Base-by-base conservation (phyloP, 2,888 invertebrate species). In the Cynaeus angustus region DNA sequence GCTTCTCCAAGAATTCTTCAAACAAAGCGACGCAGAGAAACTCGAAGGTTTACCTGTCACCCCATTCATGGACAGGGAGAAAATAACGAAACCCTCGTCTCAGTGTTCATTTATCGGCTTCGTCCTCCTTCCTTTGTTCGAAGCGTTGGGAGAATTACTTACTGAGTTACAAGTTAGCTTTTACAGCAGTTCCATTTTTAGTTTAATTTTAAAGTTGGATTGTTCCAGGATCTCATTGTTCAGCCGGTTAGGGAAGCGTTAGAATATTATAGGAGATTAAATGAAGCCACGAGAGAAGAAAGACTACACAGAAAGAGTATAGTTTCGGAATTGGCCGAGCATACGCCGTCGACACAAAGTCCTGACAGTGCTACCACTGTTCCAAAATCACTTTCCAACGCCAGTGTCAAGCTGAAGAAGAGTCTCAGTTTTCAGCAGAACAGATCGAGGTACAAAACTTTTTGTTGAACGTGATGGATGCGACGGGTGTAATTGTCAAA, bases 11-110 rank as follows among this genome's bases (percentile, higher is more conserved):
- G 89, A 93, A 83, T 93, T 93, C 81, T 92, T 92, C 83, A 91
- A 91, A 77, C 92, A 93, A 84, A 92, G 92, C 83, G 94, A 94
- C 76, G 91, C 92, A 3, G 94, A 94, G 83, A 94, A 94, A 81
- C 87, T 92, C 26, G 93, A 94, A 83, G 94, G 94, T 7, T 86
- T 94, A 72, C 94, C 94, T 3, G 93, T 94, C 26, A 94, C 94
- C 21, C 94, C 94, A 0, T 94, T 94, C 82, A 94, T 94, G 94
- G 94, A 94, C 84, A 88, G 94, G 30, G 94, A 94, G 75, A 94
- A 94, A 85, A 92, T 94, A 62, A 93, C 93, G 69, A 94, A 93
- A 82, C 92, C 93, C 2, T 92, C 93, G 12, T 94, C 94, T 0
- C 94, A 94, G 83, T 92, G 93, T 81, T 92, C 93, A 61, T 94